These are phyloP conservation scores for Podarcis cretensis DNA, from an alignment of 2,113 vertebrate genomes.

Conservation along the genomic window DNA sequence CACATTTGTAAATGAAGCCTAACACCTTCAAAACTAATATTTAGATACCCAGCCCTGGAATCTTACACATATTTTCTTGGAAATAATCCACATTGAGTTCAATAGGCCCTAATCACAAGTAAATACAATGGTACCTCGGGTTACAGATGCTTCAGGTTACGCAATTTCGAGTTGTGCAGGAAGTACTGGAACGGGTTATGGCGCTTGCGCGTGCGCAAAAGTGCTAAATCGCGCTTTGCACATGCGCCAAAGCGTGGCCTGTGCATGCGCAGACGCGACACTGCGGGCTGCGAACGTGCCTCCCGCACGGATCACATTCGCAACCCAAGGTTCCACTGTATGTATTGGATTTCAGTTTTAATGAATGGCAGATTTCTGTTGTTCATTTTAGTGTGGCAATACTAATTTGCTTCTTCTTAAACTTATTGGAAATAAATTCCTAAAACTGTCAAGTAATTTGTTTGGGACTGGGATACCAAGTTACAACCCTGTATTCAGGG, in stretches of 20 bases:
- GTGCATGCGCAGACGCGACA: too few relatives aligned
- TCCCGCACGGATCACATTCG: too few relatives aligned
- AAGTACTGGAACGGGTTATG: too few relatives aligned
- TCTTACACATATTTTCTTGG: background rate
- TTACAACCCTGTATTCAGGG: background rate
- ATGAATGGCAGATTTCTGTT: background rate
- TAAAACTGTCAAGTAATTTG: background rate
- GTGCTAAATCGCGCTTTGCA: too few relatives aligned
- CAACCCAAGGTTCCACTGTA: too few relatives aligned
- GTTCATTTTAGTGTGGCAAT: background rate
- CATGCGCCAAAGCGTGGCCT: rapidly evolving
- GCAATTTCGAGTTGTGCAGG: too few relatives aligned
- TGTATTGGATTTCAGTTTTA: background rate
- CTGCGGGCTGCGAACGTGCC: too few relatives aligned
- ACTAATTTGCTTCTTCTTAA: background rate
- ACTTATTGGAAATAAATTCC: background rate
- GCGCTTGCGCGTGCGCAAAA: too few relatives aligned
- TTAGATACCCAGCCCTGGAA: background rate
- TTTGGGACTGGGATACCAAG: background rate
- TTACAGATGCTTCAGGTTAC: too few relatives aligned
- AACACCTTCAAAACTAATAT: background rate
- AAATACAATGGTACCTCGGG: too few relatives aligned
- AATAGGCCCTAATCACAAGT: background rate
- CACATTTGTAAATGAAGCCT: background rate
- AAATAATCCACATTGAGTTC: background rate